These are phyloP conservation scores for Atherinosoma microstoma DNA, from an alignment of 2,797 vertebrate genomes.

Conservation along the genomic window DNA sequence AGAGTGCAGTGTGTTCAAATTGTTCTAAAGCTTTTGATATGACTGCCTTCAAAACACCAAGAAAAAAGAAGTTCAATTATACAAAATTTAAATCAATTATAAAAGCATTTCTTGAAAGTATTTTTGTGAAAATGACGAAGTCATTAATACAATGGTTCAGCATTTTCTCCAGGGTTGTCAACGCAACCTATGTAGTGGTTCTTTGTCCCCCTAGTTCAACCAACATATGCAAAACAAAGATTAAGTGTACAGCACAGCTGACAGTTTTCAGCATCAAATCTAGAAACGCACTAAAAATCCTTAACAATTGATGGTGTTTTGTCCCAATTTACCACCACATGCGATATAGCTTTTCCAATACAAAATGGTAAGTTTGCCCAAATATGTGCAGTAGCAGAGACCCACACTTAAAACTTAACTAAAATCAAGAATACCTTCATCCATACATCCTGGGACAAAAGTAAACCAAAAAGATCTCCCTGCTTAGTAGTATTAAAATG, in stretches of 20 bases:
- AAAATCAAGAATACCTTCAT: background rate
- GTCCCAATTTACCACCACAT: no score
- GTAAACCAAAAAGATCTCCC: background rate
- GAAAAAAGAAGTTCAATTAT: no score
- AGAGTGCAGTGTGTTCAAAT: no score
- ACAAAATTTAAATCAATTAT: no score
- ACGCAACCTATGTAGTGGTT: background rate
- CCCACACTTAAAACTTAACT: background rate
- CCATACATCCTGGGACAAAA: background rate
- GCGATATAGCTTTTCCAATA: no score
- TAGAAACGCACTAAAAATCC: no score
- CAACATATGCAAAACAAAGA: background rate
- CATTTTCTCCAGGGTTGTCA: background rate
- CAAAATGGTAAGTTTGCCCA: background rate
- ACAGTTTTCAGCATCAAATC: no score
- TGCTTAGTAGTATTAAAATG: background rate
- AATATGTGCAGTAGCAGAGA: background rate
- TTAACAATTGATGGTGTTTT: no score
- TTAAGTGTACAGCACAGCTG: background rate
- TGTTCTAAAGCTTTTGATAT: no score
- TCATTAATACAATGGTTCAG: background rate
- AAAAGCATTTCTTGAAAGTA: no score
- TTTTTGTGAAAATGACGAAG: background rate
- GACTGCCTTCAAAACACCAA: no score
- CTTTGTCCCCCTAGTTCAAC: background rate